Evolutionary conservation across 30 jellyfish, hydroid and myxozoan genomes (phyloP), one percentile per base, ranked within the genome.

Genomic region (Cassiopea xamachana): DNA sequence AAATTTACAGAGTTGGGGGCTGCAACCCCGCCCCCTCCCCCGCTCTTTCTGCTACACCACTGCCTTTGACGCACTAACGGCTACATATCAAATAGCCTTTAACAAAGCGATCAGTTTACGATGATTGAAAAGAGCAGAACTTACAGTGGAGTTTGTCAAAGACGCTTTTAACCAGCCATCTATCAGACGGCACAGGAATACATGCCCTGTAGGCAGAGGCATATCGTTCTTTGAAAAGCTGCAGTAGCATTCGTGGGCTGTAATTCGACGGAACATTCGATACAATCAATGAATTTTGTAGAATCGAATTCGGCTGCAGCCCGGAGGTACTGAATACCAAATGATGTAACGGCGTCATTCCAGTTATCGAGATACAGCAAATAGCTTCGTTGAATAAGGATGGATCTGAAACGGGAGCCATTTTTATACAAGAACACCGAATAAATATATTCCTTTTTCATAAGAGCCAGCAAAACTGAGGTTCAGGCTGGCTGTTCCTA

Each of bases 131-230:
- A 2, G 9, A 2, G 14, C 6, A 69, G 13, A 17, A 77, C 92
- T 59, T 69, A 94, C 98, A 93, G 46, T 76, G 64, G 7, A 72
- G n/a, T 82, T 85, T 88, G 46, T 91, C 98, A 16, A 93, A 64
- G 5, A 89, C 99, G 14, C 93, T 81, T 47, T 48, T 72, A 18
- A 85, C 83, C 45, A 75, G 73, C 99, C 98, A 95, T 68, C 71
- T 73, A 27, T 97, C 94, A 50, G 89, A 27, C 1, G 98, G 97
- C 18, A 91, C 85, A 17, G 99, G 99, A 46, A 95, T 95, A 18
- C 93, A 73, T 1, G 99, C 99, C 10, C 99, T 86, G 84, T 95
- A 95, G 3, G 93, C 99, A 7, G 99, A 95, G 48, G 99, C 95
- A 60, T 74, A 95, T n/a, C 96, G 96, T 18, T 89, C 91, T 64